Evolutionary conservation across 2,888 invertebrate genomes (phyloP).

Genomic region (Panopea generosa): DNA sequence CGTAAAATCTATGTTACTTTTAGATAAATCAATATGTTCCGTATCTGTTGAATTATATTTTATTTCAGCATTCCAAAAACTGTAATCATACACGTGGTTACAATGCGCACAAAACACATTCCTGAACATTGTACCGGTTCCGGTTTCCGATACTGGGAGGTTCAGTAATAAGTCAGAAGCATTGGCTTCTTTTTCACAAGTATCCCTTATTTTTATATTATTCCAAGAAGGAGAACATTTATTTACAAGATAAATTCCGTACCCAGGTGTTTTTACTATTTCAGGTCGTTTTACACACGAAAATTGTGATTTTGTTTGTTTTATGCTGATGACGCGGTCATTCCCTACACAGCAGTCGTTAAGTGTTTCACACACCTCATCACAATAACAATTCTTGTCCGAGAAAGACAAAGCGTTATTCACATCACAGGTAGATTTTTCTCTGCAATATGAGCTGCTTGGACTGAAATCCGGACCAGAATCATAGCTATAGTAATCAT

Average conservation of each 20-base stretch:
- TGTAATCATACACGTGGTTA: conserved; percentile 40
- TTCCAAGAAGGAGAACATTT: conserved; percentile 24
- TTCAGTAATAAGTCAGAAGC: conserved; percentile 11
- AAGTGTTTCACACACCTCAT: conserved; percentile 1
- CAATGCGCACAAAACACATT: conserved; percentile 69
- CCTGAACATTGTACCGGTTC: conserved; percentile 40
- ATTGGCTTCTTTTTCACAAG: conserved; percentile 1
- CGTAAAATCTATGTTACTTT: neutral
- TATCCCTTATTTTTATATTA: neutral
- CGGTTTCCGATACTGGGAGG: conserved; percentile 34
- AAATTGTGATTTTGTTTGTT: conserved; percentile 9
- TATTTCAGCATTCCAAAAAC: conserved; percentile 41
- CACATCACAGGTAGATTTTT: neutral
- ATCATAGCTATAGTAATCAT: too few species aligned
- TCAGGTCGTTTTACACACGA: conserved; percentile 21
- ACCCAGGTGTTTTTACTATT: neutral
- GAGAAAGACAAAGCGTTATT: conserved; percentile 9
- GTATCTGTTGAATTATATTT: neutral
- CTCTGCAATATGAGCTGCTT: conserved; percentile 1
- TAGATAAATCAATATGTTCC: neutral
- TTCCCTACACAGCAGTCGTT: conserved; percentile 20
- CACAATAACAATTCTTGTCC: conserved; percentile 31
- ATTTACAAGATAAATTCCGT: conserved; percentile 34
- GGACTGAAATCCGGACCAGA: neutral
- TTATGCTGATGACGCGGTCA: neutral